These are phyloP conservation scores for Drosophila kambysellisi DNA, from an alignment of 2,888 invertebrate species.

Conservation along the genomic window DNA sequence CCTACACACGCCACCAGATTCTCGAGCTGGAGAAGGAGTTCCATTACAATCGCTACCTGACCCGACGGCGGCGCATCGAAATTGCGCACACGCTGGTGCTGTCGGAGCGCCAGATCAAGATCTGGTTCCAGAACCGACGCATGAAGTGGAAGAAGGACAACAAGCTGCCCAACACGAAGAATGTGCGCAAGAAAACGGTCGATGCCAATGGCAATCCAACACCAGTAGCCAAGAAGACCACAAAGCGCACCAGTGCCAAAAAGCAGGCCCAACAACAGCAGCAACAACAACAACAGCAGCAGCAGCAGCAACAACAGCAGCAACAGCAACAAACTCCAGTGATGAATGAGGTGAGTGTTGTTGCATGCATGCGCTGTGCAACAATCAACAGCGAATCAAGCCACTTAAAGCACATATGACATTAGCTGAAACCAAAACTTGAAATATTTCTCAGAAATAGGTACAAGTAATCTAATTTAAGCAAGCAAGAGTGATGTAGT, in stretches of 20 bases:
- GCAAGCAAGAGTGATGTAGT: too few relatives aligned
- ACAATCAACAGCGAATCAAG: slow-evolving; percentile 36
- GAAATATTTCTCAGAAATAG: not conserved
- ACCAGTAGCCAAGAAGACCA: slow-evolving; percentile 84
- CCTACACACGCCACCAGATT: slow-evolving; percentile 99
- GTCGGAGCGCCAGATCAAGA: slow-evolving; percentile 95
- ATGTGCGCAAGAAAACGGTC: slow-evolving; percentile 88
- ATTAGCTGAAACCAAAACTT: slow-evolving; percentile 31
- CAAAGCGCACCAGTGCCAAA: slow-evolving; percentile 82
- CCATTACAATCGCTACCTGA: slow-evolving; percentile 98
- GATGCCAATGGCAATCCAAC: slow-evolving; percentile 85
- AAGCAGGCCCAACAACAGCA: slow-evolving; percentile 76
- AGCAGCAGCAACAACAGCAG: slow-evolving; percentile 56
- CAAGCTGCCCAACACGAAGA: slow-evolving; percentile 87
- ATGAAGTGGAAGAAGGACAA: slow-evolving; percentile 95
- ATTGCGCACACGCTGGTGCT: slow-evolving; percentile 98
- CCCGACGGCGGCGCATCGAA: slow-evolving; percentile 97
- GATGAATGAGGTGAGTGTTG: slow-evolving; percentile 84
- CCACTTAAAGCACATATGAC: slow-evolving; percentile 51
- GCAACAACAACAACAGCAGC: slow-evolving; percentile 62
- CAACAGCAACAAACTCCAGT: slow-evolving; percentile 76
- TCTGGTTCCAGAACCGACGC: slow-evolving; percentile 94
- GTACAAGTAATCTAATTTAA: not conserved
- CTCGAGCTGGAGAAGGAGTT: slow-evolving; percentile 99
- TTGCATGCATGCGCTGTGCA: slow-evolving; percentile 53